Evolutionary conservation across 2,888 invertebrate species (phyloP).

Genomic region (Netelia virgata): DNA sequence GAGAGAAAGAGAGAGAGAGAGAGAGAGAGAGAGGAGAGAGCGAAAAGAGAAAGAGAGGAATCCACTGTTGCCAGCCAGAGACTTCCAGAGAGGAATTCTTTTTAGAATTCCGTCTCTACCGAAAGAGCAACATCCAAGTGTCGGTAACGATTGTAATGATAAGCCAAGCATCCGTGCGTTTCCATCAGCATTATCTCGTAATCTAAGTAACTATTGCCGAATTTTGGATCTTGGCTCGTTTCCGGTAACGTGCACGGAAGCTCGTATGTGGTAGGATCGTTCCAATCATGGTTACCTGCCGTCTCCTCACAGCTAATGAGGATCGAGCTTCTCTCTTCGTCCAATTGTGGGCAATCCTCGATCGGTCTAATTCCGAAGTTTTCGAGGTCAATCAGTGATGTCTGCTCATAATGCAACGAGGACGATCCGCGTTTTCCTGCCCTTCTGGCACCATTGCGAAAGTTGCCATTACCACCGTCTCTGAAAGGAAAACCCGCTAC

Average conservation of each 20-base stretch:
- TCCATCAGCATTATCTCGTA: slow-evolving; percentile 87
- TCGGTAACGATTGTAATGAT: slow-evolving; percentile 84
- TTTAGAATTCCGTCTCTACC: slow-evolving; percentile 77
- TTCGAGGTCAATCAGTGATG: slow-evolving; percentile 71
- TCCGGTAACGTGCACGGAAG: slow-evolving; percentile 40
- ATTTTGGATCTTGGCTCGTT: slow-evolving; percentile 28
- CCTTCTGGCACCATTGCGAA: slow-evolving; percentile 76
- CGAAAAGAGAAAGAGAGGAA: slow-evolving; percentile 25
- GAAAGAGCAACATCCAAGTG: slow-evolving; percentile 69
- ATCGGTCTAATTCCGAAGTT: slow-evolving; percentile 18
- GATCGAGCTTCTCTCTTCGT: slow-evolving; percentile 51
- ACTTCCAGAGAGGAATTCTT: slow-evolving; percentile 22
- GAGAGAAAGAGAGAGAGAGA: background rate
- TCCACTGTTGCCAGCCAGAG: slow-evolving; percentile 22
- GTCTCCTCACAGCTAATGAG: slow-evolving; percentile 51
- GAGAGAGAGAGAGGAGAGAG: background rate
- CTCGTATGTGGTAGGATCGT: slow-evolving; percentile 61
- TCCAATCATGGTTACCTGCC: slow-evolving; percentile 77
- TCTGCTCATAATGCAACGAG: slow-evolving; percentile 77
- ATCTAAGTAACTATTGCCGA: slow-evolving; percentile 61
- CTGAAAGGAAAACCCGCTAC: slow-evolving; percentile 80
- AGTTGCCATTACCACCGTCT: slow-evolving; percentile 80
- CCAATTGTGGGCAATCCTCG: slow-evolving; percentile 29
- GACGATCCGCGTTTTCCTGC: slow-evolving; percentile 76
- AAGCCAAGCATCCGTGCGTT: slow-evolving; percentile 88